A percentile compares a stretch with the other conserved stretches of the same genome.
These are phyloP conservation scores for Hyperoodon ampullatus DNA, from an alignment of 2,113 vertebrate species.

Conservation along the genomic window DNA sequence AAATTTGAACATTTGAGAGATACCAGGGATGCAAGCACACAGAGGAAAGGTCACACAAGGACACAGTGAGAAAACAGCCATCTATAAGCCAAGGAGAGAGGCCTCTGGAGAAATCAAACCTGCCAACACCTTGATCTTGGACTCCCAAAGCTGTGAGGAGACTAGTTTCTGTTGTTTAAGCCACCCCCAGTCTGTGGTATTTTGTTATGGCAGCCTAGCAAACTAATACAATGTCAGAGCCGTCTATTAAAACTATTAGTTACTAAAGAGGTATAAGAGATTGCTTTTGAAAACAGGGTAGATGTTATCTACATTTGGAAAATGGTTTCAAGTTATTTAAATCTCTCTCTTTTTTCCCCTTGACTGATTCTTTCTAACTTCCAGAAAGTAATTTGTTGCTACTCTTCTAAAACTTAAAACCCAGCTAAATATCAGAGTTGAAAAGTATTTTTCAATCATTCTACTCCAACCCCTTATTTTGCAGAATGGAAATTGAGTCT, in stretches of 20 bases:
- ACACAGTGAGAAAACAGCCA: not conserved
- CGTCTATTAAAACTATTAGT: not conserved
- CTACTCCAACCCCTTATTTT: not conserved
- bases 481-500: not conserved
- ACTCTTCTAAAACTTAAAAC: conserved; percentile 22
- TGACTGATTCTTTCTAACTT: not conserved
- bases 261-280: not conserved
- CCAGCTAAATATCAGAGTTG: conserved; percentile 28
- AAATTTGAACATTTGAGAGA: not conserved
- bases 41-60: not conserved
- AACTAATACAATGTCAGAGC: not conserved
- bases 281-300: not conserved
- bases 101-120: not conserved
- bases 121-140: not conserved
- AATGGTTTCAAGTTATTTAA: not conserved
- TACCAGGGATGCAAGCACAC: not conserved
- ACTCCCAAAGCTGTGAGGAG: not conserved
- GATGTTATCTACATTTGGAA: not conserved
- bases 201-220: not conserved
- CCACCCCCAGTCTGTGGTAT: too few species aligned
- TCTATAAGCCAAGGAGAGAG: not conserved
- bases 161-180: not conserved
- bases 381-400: not conserved
- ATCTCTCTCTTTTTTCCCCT: not conserved
- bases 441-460: not conserved